These are phyloP conservation scores for Murina feae DNA, from an alignment of 2,113 vertebrate species.

Conservation along the genomic window DNA sequence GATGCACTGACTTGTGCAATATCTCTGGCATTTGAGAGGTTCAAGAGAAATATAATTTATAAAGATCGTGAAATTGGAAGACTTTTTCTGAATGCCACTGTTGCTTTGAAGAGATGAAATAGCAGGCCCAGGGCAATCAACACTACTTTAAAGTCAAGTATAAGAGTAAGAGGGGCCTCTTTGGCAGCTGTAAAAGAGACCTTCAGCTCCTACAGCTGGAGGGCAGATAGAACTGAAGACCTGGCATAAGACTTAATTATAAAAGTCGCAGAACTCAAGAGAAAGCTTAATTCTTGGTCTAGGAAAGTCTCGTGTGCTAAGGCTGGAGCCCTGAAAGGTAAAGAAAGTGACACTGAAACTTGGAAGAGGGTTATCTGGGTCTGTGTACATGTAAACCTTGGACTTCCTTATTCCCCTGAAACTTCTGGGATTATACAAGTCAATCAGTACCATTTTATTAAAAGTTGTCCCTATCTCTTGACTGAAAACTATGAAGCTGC, in stretches of 20 bases:
- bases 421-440: not conserved
- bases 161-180: not conserved
- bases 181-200: not conserved
- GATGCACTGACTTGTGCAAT: not conserved
- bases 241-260: slow-evolving; percentile 2
- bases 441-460: not conserved
- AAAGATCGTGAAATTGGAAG: not conserved
- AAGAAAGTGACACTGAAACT: not conserved
- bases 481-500: not conserved
- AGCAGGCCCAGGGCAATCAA: not conserved
- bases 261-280: slow-evolving; percentile 13
- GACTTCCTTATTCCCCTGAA: not conserved
- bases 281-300: not conserved
- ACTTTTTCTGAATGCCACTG: slow-evolving; percentile 19
- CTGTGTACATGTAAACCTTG: not conserved
- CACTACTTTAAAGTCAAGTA: slow-evolving; percentile 25
- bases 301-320: not conserved
- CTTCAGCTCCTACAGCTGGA: not conserved
- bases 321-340: not conserved
- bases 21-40: not conserved
- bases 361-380: not conserved
- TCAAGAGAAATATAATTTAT: slow-evolving; percentile 38
- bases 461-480: not conserved
- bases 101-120: slow-evolving; percentile 3
- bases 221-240: not conserved